A percentile compares a stretch with the other conserved stretches of the same genome.
Evolutionary conservation across 2,888 invertebrate genomes (phyloP).

Genomic region (Amphipyra tragopoginis): DNA sequence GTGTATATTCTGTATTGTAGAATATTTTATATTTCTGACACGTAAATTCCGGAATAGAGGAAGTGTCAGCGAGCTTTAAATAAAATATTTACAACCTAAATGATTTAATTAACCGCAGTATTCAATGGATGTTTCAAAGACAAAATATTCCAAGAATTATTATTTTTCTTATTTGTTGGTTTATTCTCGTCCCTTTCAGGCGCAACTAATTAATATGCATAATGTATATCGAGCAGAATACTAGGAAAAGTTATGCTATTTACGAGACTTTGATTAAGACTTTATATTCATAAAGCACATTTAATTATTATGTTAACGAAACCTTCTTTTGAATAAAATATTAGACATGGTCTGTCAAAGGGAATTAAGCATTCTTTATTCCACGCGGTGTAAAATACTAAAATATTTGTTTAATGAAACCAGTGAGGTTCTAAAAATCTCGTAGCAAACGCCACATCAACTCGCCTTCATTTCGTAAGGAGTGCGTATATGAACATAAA

Average conservation of each 20-base stretch:
- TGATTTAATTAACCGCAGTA: conserved; percentile 39
- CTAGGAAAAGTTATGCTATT: conserved; percentile 85
- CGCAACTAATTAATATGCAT: conserved; percentile 82
- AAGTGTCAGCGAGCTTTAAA: background rate
- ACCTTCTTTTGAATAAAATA: conserved; percentile 88
- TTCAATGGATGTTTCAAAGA: conserved; percentile 41
- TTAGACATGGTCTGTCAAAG: conserved; percentile 84
- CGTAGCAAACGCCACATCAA: conserved; percentile 44
- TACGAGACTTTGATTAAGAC: conserved; percentile 83
- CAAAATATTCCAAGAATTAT: conserved; percentile 57
- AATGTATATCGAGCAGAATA: conserved; percentile 84
- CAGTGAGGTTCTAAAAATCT: conserved; percentile 32
- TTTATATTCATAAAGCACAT: conserved; percentile 89
- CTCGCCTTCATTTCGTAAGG: conserved; percentile 63
- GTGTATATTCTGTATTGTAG: background rate
- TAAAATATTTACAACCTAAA: conserved; percentile 28
- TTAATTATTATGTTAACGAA: conserved; percentile 90
- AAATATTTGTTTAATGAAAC: conserved; percentile 69
- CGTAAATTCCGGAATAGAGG: background rate
- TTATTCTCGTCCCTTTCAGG: conserved; percentile 58
- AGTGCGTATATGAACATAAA: conserved; percentile 71
- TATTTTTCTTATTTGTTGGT: conserved; percentile 61
- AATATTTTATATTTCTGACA: background rate
- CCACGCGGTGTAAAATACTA: conserved; percentile 63
- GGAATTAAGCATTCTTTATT: conserved; percentile 81